Evolutionary conservation across 2,797 vertebrate genomes (phyloP).

Genomic region (Toxotes lorentzi): DNA sequence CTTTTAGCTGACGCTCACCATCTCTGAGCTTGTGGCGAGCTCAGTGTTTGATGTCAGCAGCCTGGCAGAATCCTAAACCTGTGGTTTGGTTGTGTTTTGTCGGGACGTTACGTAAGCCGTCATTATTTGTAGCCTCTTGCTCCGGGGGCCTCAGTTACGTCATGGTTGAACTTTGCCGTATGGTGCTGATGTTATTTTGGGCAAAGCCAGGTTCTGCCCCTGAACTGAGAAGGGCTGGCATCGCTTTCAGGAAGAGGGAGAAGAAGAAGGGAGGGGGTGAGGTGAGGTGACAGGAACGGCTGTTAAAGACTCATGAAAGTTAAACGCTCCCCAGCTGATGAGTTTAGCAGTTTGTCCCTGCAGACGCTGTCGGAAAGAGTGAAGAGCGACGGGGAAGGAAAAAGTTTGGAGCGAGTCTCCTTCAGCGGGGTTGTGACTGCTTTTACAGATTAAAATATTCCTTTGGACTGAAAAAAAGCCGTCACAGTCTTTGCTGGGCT

Average conservation of each 20-base stretch:
- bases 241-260: constrained; percentile 13
- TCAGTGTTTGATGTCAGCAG: constrained; percentile 60
- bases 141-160: constrained; percentile 69
- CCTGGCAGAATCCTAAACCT: constrained; percentile 25
- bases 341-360: constrained; percentile 64
- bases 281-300: constrained; percentile 41
- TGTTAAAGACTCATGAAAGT: constrained; percentile 28
- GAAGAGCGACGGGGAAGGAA: constrained; percentile 32
- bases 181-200: constrained; percentile 70
- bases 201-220: constrained; percentile 61
- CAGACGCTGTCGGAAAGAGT: constrained; percentile 59
- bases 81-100: constrained; percentile 47
- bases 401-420: constrained; percentile 17
- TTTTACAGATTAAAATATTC: constrained; percentile 42
- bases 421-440: constrained; percentile 1
- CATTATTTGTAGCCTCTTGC: constrained; percentile 68
- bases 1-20: background rate
- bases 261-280: background rate
- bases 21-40: constrained; percentile 39
- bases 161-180: constrained; percentile 66
- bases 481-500: constrained; percentile 3
- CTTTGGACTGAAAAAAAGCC: background rate
- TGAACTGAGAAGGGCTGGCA: constrained; percentile 56
- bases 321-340: constrained; percentile 61
- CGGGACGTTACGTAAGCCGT: constrained; percentile 77